Conservation (phyloP, 1,140 invertebrate species). For the Dendroctonus valens region DNA sequence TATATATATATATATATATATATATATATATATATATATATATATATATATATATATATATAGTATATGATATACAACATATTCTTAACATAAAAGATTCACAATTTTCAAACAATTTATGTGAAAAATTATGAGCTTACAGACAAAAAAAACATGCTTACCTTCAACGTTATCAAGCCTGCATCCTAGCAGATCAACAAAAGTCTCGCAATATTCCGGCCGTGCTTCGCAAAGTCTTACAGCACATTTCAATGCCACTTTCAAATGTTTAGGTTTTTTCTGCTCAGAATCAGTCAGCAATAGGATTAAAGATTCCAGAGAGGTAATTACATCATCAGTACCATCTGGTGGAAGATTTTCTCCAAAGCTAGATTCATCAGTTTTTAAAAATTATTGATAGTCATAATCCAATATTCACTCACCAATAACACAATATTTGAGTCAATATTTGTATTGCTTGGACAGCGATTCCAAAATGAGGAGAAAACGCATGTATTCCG, state of each 20-base stretch:
- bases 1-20: no score
- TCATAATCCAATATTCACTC: slow-evolving; percentile 30
- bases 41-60: no score
- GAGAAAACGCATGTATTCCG: slow-evolving; percentile 59
- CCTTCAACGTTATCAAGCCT: slow-evolving; percentile 52
- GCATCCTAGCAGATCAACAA: slow-evolving; percentile 64
- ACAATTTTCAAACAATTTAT: no score
- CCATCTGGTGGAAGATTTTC: slow-evolving; percentile 63
- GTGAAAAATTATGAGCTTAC: no score
- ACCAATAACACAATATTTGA: slow-evolving; percentile 67
- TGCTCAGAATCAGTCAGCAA: slow-evolving; percentile 54
- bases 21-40: no score
- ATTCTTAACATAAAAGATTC: no score
- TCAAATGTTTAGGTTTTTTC: slow-evolving; percentile 59
- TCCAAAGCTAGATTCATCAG: slow-evolving; percentile 56
- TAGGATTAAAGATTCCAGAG: slow-evolving; percentile 70
- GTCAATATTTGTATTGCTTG: slow-evolving; percentile 69
- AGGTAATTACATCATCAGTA: slow-evolving; percentile 62
- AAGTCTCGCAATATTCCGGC: slow-evolving; percentile 59
- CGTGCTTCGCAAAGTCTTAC: slow-evolving; percentile 66
- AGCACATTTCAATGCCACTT: slow-evolving; percentile 65
- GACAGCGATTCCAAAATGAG: slow-evolving; percentile 62
- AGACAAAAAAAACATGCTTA: no score
- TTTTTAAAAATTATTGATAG: slow-evolving; percentile 7
- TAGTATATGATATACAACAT: no score